Base-by-base conservation (phyloP, 2,888 invertebrate species). In the Pollenia griseotomentosa region DNA sequence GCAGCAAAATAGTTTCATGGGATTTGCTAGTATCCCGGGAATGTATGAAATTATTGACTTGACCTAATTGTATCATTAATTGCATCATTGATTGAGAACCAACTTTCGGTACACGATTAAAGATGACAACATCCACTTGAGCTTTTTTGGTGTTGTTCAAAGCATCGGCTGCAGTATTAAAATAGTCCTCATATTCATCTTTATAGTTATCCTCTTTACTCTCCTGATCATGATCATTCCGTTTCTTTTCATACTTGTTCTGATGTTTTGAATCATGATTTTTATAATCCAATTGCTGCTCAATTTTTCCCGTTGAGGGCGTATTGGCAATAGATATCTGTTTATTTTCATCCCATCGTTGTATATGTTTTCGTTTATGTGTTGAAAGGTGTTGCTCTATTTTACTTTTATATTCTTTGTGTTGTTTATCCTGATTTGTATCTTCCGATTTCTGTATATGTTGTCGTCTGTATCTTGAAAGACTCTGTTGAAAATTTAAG, bases 61-160 rank as follows among this genome's bases (percentile, higher is more conserved):
- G 90, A 16, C 91, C 95, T 75, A 97, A 94, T 82, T 96, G 94
- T 81, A 96, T 93, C 83, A 98, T 94, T 33, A 98, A 94, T 91
- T 97, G 97, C 97, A 98, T 98, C 90, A 98, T 95, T 5, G 97
- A 97, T 93, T 97, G 97, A 77, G 97, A 97, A 83, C 98, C 98
- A 61, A 97, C 97, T 94, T 98, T 98, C 10, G 98, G 97, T 53
- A 98, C 97, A 19, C 98, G 95, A 93, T 98, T 98, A 94, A 98
- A 98, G 94, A 98, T 96, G 42, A 98, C 93, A 70, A 97, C 94
- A 77, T 97, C 96, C 12, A 95, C 95, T 77, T 93, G 89, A 10
- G 93, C 92, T 8, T 89, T 90, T 74, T 91, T 91, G 1, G 93
- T 93, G 68, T 93, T 93, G 80, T 93, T 93, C 4, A 93, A 84